These are phyloP conservation scores for Pseudolaguvia tuberculata DNA, from an alignment of 2,113 vertebrate genomes.

Conservation along the genomic window DNA sequence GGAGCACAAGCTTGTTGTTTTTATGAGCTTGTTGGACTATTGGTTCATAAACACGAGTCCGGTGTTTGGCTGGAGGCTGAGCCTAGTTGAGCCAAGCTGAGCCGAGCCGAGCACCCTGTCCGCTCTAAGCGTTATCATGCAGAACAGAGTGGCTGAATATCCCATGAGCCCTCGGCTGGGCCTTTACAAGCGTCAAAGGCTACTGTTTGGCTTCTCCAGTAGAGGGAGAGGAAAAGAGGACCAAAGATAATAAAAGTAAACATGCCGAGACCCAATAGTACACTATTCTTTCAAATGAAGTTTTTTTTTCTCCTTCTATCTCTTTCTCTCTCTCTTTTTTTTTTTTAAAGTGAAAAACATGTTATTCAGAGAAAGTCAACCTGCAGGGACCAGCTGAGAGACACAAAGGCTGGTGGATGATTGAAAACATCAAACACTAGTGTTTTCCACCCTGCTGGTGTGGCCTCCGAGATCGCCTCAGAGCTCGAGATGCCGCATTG, in stretches of 20 bases:
- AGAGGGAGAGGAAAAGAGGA: conserved; percentile 40
- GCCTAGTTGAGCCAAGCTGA: conserved; percentile 30
- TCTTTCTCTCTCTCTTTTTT: conserved; percentile 46
- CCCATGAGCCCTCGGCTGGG: conserved; percentile 29
- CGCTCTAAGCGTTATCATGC: conserved; percentile 24
- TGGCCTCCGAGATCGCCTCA: conserved; percentile 64
- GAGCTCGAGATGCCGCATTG: conserved; percentile 66
- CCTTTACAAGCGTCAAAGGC: conserved; percentile 55
- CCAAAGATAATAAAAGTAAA: conserved; percentile 71
- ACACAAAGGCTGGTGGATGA: conserved; percentile 73
- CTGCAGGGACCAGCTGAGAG: conserved; percentile 70
- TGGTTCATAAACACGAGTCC: conserved; percentile 35
- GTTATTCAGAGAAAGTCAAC: conserved; percentile 63
- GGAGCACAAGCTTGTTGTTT: conserved; percentile 37
- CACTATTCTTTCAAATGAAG: conserved; percentile 68
- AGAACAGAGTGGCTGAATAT: conserved; percentile 26
- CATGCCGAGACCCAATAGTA: conserved; percentile 68
- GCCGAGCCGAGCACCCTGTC: neutral
- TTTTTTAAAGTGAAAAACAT: conserved; percentile 71
- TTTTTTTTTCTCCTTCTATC: conserved; percentile 61
- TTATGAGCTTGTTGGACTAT: conserved; percentile 37
- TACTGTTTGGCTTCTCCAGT: conserved; percentile 63
- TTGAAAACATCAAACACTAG: conserved; percentile 77
- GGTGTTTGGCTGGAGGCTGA: conserved; percentile 42
- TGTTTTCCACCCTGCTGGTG: conserved; percentile 57